Evolutionary conservation across 2,888 invertebrate genomes (phyloP).

Genomic region (Tetanocera ferruginea): DNA sequence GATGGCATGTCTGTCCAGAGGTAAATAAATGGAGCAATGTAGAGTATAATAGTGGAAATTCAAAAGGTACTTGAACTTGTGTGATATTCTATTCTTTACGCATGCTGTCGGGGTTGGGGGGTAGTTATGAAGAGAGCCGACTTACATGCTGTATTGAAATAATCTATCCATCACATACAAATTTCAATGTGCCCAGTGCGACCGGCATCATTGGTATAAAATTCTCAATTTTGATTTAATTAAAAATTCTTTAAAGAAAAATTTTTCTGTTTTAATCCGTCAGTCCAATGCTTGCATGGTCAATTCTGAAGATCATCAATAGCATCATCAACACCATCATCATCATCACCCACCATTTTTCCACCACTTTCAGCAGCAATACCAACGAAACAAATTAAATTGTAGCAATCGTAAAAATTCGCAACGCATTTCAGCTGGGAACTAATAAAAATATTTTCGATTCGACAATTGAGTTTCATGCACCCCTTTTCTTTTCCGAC

Average conservation of each 20-base stretch:
- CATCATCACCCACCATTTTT: background rate
- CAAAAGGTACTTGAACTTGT: no score
- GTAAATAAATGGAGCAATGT: background rate
- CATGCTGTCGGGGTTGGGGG: background rate
- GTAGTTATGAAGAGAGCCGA: background rate
- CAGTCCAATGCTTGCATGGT: constrained; percentile 4
- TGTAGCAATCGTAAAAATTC: constrained; percentile 52
- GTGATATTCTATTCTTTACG: background rate
- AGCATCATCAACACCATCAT: background rate
- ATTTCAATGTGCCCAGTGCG: background rate
- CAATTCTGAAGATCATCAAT: background rate
- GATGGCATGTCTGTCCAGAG: background rate
- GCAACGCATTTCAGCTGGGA: constrained; percentile 50
- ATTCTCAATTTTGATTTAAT: constrained; percentile 1
- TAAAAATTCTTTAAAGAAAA: constrained; percentile 3
- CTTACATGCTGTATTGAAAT: background rate
- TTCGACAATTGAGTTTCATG: constrained; percentile 19
- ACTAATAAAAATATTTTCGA: constrained; percentile 62
- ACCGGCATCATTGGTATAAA: background rate
- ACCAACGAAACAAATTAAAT: constrained; percentile 24
- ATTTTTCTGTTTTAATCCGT: constrained; percentile 27
- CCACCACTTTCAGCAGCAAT: background rate
- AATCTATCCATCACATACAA: background rate
- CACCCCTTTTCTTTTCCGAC: constrained; percentile 34
- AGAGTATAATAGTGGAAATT: background rate